Evolutionary conservation across 2,797 vertebrate genomes (phyloP).

Genomic region (Siniperca undulata): DNA sequence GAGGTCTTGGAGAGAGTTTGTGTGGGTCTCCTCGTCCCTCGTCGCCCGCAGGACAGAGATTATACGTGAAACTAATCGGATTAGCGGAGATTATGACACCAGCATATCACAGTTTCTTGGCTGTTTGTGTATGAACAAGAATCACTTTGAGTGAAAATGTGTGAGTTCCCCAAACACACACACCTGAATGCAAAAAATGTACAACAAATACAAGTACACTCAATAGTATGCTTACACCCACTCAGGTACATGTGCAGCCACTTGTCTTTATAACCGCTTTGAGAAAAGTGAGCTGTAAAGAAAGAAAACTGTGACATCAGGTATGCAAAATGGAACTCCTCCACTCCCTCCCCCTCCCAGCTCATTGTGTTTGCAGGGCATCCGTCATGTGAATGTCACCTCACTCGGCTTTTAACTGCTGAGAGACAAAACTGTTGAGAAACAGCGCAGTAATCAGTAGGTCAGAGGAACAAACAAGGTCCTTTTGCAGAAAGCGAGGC

Average conservation of each 20-base stretch:
- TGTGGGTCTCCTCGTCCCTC: slow-evolving; percentile 56
- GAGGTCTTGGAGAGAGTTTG: slow-evolving; percentile 41
- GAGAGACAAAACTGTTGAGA: slow-evolving; percentile 55
- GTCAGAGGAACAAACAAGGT: slow-evolving; percentile 34
- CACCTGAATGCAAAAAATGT: not conserved
- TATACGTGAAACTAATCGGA: slow-evolving; percentile 77
- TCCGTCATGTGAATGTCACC: slow-evolving; percentile 62
- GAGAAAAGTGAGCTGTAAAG: slow-evolving; percentile 46
- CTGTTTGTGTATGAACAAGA: not conserved
- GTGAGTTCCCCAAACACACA: not conserved
- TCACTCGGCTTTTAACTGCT: slow-evolving; percentile 40
- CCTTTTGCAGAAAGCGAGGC: slow-evolving; percentile 11
- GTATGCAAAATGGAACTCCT: slow-evolving; percentile 62
- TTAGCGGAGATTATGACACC: slow-evolving; percentile 75
- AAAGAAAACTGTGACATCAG: slow-evolving; percentile 57
- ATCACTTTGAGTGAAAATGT: too few relatives aligned
- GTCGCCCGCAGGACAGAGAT: slow-evolving; percentile 71
- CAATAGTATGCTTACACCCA: slow-evolving; percentile 24
- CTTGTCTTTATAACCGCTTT: slow-evolving; percentile 45
- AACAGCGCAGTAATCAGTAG: slow-evolving; percentile 47
- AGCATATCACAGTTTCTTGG: slow-evolving; percentile 45
- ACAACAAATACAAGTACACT: slow-evolving; percentile 7
- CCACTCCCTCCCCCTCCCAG: slow-evolving; percentile 30
- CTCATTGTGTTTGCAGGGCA: slow-evolving; percentile 49
- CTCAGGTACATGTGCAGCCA: slow-evolving; percentile 40